Percentiles rank a stretch among this genome's conserved stretches.
Conservation (phyloP, 1,140 invertebrate species). For the Luehdorfia chinensis region DNA sequence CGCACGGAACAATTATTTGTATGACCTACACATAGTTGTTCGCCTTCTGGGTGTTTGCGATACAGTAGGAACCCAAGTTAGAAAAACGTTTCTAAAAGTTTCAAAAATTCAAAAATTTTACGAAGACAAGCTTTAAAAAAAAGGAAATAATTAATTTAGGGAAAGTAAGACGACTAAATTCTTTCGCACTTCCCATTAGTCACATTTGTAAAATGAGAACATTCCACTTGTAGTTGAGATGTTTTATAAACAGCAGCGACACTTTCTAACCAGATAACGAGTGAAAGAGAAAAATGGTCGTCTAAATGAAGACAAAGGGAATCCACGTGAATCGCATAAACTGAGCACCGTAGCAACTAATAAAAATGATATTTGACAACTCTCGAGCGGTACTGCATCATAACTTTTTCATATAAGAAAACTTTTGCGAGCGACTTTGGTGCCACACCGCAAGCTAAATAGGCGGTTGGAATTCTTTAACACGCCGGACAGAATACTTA, state of each 20-base stretch:
- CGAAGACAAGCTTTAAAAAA: too few relatives aligned
- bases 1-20: too few relatives aligned
- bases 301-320: slow-evolving; percentile 49
- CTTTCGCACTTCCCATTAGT: too few relatives aligned
- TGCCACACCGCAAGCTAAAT: background rate
- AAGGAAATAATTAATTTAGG: too few relatives aligned
- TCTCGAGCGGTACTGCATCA: slow-evolving; percentile 23
- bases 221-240: slow-evolving; percentile 19
- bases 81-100: too few relatives aligned
- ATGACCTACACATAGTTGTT: too few relatives aligned
- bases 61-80: too few relatives aligned
- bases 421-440: background rate
- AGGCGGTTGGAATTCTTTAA: too few relatives aligned
- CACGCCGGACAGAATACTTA: too few relatives aligned
- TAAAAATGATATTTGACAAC: slow-evolving; percentile 44
- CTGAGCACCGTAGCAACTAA: slow-evolving; percentile 34
- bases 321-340: slow-evolving; percentile 33
- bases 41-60: too few relatives aligned
- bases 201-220: slow-evolving; percentile 50
- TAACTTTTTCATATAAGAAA: slow-evolving; percentile 23
- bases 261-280: slow-evolving; percentile 36
- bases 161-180: too few relatives aligned
- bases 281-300: slow-evolving; percentile 48
- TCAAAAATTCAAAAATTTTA: too few relatives aligned
- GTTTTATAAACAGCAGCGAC: slow-evolving; percentile 18